A percentile compares a stretch with the other conserved stretches of the same genome.
These are phyloP conservation scores for Ochotona curzoniae DNA, from an alignment of 2,113 vertebrate species.

Conservation along the genomic window DNA sequence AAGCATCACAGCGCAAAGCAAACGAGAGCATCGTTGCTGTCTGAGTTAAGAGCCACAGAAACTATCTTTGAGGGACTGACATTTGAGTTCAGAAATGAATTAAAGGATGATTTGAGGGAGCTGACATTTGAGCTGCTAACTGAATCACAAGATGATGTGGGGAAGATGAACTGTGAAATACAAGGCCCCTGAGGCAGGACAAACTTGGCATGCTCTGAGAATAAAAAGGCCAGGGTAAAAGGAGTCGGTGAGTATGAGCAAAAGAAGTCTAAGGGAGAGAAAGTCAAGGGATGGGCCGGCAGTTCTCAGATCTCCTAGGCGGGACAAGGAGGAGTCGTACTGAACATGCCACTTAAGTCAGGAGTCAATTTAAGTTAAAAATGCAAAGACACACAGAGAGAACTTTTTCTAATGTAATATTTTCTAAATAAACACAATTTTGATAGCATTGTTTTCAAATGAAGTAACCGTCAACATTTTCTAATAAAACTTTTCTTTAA, in stretches of 20 bases:
- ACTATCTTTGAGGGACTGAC: background rate
- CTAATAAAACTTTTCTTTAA: background rate
- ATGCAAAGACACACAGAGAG: background rate
- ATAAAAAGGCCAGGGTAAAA: background rate
- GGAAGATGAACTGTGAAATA: background rate
- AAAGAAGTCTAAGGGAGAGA: background rate
- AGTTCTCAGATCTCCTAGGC: rapidly evolving
- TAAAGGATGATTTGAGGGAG: conserved; percentile 26
- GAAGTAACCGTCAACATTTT: background rate
- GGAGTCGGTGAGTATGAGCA: background rate
- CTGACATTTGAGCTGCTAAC: conserved; percentile 43
- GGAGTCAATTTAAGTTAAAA: background rate
- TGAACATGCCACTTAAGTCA: background rate
- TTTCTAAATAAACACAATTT: background rate
- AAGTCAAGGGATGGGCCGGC: rapidly evolving
- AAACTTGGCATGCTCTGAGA: background rate
- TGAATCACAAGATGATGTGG: background rate
- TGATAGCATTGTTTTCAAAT: background rate
- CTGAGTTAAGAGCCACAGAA: background rate
- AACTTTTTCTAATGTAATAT: background rate
- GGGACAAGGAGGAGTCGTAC: no score
- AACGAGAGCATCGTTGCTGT: background rate
- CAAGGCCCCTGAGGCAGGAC: background rate
- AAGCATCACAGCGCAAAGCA: background rate
- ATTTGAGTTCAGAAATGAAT: conserved; percentile 24